A percentile compares a stretch with the other conserved stretches of the same genome.
Conservation (phyloP, 2,888 invertebrate species). For the Hydrotaea cyrtoneurina region DNA sequence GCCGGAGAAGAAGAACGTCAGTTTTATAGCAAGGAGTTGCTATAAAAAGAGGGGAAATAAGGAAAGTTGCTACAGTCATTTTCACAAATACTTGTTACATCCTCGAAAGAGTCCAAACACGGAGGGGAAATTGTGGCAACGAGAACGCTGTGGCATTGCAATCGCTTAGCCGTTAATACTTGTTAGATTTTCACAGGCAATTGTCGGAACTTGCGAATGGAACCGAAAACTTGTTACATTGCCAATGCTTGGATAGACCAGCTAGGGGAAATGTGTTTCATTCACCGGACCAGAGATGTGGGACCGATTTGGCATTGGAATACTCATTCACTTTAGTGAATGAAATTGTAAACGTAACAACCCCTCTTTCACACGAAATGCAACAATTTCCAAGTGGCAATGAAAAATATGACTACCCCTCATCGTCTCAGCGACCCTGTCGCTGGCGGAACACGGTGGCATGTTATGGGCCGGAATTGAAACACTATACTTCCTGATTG, state of each 20-base stretch:
- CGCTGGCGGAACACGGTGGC: neutral
- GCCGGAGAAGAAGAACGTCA: neutral
- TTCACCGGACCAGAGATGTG: neutral
- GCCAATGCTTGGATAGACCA: neutral
- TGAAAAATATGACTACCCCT: slow-evolving; percentile 18
- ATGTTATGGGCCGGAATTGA: slow-evolving; percentile 29
- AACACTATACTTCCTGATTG: slow-evolving; percentile 73
- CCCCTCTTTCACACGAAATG: slow-evolving; percentile 26
- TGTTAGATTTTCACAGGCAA: slow-evolving; percentile 3
- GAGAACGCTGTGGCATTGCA: slow-evolving; percentile 2
- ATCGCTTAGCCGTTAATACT: slow-evolving; percentile 20
- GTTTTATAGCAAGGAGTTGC: neutral
- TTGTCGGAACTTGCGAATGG: neutral
- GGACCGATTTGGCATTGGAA: slow-evolving; percentile 16
- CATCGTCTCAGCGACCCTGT: neutral
- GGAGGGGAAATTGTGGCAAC: slow-evolving; percentile 46
- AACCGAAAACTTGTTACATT: slow-evolving; percentile 32
- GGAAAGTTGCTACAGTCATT: neutral
- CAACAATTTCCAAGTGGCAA: slow-evolving; percentile 37
- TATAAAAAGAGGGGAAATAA: slow-evolving; percentile 50
- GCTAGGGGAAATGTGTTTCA: slow-evolving; percentile 9
- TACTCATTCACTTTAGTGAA: slow-evolving; percentile 28
- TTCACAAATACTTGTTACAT: slow-evolving; percentile 39
- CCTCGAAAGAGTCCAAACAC: neutral
- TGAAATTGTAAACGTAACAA: slow-evolving; percentile 35